Conservation (phyloP, 2,888 invertebrate species). For the Ischnus inquisitorius region DNA sequence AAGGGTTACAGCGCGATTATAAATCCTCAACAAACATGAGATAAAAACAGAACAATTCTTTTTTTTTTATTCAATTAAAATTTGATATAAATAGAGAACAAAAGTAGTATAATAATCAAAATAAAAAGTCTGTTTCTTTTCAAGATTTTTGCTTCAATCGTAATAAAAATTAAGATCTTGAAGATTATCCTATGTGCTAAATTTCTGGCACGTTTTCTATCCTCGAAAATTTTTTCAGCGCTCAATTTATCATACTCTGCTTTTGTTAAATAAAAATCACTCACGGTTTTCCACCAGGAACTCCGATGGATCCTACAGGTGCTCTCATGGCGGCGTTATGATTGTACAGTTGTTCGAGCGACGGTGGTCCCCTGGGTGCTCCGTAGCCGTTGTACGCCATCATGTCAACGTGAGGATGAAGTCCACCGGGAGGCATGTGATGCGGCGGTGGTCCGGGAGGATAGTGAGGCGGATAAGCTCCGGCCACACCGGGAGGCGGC, state of each 20-base stretch:
- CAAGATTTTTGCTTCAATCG: background rate
- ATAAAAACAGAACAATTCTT: no score
- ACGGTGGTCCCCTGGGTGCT: conserved; percentile 87
- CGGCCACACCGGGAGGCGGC: conserved; percentile 83
- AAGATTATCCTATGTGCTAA: background rate
- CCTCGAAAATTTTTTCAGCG: background rate
- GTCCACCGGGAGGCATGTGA: conserved; percentile 87
- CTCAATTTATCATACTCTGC: background rate
- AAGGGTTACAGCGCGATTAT: no score
- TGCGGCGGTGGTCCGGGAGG: conserved; percentile 87
- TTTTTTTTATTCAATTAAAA: no score
- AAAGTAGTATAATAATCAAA: background rate
- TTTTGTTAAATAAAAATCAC: conserved; percentile 82
- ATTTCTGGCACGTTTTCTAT: background rate
- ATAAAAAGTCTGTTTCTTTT: background rate
- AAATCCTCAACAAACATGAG: no score
- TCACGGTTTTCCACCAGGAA: conserved; percentile 95
- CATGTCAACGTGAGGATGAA: conserved; percentile 89
- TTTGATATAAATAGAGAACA: no score
- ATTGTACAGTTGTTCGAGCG: conserved; percentile 88
- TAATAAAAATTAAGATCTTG: background rate
- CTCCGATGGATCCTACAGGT: conserved; percentile 88
- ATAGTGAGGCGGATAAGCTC: conserved; percentile 83
- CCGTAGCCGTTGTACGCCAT: conserved; percentile 88
- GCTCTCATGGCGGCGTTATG: conserved; percentile 89